Percentiles rank a stretch among this genome's conserved stretches.
Evolutionary conservation across 2,113 vertebrate genomes (phyloP).

Genomic region (Terrapene triunguis): DNA sequence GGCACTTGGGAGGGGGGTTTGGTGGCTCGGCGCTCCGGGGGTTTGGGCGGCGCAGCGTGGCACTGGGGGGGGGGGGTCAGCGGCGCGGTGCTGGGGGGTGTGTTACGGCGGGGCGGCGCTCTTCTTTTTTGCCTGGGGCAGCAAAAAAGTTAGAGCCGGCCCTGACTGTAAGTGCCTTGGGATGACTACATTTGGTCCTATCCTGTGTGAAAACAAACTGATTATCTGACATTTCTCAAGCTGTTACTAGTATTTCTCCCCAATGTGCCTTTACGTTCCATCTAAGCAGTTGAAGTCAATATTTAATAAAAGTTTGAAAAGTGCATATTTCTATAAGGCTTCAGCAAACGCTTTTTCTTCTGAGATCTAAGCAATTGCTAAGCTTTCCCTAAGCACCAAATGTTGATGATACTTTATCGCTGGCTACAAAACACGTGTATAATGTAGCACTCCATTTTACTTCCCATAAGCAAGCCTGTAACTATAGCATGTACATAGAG

Average conservation of each 20-base stretch:
- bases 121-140: too few relatives aligned
- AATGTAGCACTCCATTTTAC: not conserved
- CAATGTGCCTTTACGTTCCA: slow-evolving; percentile 47
- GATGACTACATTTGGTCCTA: not conserved
- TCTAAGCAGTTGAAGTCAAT: slow-evolving; percentile 45
- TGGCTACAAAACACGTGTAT: not conserved
- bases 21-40: too few relatives aligned
- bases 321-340: slow-evolving; percentile 25
- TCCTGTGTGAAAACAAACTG: slow-evolving; percentile 51
- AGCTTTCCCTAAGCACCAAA: slow-evolving; percentile 32
- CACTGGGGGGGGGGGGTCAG: too few relatives aligned
- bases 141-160: too few relatives aligned
- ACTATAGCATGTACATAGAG: not conserved
- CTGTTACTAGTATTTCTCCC: slow-evolving; percentile 41
- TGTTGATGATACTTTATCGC: slow-evolving; percentile 1
- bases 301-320: slow-evolving; percentile 26
- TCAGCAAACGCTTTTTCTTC: slow-evolving; percentile 45
- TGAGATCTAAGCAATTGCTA: slow-evolving; percentile 17
- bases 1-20: too few relatives aligned
- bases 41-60: too few relatives aligned
- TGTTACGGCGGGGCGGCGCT: too few relatives aligned
- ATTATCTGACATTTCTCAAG: slow-evolving; percentile 43
- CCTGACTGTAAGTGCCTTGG: not conserved
- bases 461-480: not conserved
- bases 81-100: too few relatives aligned